phyloP scores from a whole-genome alignment of 2,113 vertebrate species.

The Tor tambroides region DNA sequence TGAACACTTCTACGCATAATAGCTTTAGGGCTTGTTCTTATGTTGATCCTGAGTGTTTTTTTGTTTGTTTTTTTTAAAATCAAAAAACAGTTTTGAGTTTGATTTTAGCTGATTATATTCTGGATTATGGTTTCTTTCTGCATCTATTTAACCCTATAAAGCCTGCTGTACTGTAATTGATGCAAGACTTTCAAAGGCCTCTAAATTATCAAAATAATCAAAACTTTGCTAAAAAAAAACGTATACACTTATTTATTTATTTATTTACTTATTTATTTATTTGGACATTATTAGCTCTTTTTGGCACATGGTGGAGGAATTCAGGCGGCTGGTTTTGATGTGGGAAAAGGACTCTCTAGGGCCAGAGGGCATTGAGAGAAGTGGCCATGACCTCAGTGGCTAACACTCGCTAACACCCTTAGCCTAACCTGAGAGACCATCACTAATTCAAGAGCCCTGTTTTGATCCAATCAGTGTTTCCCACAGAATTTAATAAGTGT shows the following conservation, averaged over 20 bases:
- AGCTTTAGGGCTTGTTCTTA: not conserved
- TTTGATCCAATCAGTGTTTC: constrained; percentile 48
- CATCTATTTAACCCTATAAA: constrained; percentile 63
- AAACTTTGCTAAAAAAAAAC: not conserved
- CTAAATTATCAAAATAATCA: not conserved
- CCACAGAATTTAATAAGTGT: not conserved
- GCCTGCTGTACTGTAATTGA: not conserved
- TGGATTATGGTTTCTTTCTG: not conserved
- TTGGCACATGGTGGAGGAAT: constrained; percentile 82
- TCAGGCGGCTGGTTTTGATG: constrained; percentile 80
- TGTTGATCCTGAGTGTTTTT: not conserved
- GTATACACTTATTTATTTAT: too few relatives aligned
- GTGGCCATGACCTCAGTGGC: constrained; percentile 69
- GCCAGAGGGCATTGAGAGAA: constrained; percentile 77
- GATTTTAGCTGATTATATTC: not conserved
- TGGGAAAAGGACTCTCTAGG: constrained; percentile 65
- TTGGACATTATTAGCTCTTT: constrained; percentile 86
- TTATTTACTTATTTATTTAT: constrained; percentile 23
- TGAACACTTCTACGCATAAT: constrained; percentile 58
- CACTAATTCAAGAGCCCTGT: constrained; percentile 66
- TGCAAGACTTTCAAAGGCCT: too few relatives aligned
- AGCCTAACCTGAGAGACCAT: constrained; percentile 67
- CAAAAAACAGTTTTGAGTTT: not conserved
- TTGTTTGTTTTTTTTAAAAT: constrained; percentile 24
- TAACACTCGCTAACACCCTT: constrained; percentile 65